These are phyloP conservation scores for Ips typographus DNA, from an alignment of 1,140 invertebrate species.

Conservation along the genomic window DNA sequence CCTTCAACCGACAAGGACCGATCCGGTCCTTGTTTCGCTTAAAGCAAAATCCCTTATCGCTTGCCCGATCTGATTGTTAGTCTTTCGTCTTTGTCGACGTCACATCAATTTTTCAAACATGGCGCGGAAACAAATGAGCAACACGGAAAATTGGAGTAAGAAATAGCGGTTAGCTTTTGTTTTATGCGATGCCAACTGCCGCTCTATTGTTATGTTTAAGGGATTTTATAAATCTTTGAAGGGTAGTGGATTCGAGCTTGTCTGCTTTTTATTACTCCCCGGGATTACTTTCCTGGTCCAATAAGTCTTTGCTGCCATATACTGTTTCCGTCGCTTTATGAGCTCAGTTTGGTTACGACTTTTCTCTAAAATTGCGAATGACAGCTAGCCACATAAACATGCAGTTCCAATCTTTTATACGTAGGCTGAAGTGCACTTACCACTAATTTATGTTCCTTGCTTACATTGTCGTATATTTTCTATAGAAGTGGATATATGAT, in stretches of 20 bases:
- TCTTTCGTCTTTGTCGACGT: slow-evolving; percentile 52
- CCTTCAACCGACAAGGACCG: slow-evolving; percentile 40
- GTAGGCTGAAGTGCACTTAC: slow-evolving; percentile 31
- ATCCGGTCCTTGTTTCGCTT: slow-evolving; percentile 30
- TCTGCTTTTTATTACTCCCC: slow-evolving; percentile 47
- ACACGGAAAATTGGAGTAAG: slow-evolving; percentile 53
- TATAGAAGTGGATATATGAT: slow-evolving; percentile 11
- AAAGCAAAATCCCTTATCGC: slow-evolving; percentile 42
- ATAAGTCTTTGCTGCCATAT: slow-evolving; percentile 37
- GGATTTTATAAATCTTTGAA: slow-evolving; percentile 51
- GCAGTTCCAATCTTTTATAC: slow-evolving; percentile 42
- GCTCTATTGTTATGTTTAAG: slow-evolving; percentile 51
- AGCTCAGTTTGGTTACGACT: slow-evolving; percentile 38
- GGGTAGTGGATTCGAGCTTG: slow-evolving; percentile 42
- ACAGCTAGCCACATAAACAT: slow-evolving; percentile 40
- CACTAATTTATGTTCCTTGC: slow-evolving; percentile 25
- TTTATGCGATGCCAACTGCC: slow-evolving; percentile 53
- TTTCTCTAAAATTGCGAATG: slow-evolving; percentile 39
- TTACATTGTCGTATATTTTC: slow-evolving; percentile 34
- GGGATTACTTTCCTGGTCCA: slow-evolving; percentile 43
- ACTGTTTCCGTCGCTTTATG: slow-evolving; percentile 37
- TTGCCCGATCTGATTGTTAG: slow-evolving; percentile 46
- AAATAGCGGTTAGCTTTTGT: slow-evolving; percentile 54
- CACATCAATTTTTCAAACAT: slow-evolving; percentile 53
- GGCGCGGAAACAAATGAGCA: slow-evolving; percentile 54